Base-by-base conservation (phyloP, 2,888 invertebrate species). In the Hermaeophaga mercurialis region DNA sequence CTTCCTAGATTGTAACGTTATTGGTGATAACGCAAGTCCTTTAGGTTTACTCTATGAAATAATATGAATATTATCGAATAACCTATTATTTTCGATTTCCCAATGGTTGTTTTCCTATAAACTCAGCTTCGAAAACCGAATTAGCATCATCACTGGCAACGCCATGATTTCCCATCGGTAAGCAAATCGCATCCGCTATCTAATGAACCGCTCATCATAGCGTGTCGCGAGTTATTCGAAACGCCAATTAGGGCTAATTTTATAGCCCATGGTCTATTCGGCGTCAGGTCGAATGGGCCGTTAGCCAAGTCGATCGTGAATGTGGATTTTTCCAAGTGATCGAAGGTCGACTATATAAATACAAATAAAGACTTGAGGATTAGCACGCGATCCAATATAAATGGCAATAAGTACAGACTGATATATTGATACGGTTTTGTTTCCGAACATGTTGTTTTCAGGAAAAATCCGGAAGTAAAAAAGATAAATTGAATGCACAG, bases 261-360 rank as follows among this genome's bases (percentile, higher is more conserved):
- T 50, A 33, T 50, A 33, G 41, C 33, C 41, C 41, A 18, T 43
- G 22, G 41, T 50, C 31, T 50, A 41, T 22, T 11, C 26, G 31
- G 22, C 41, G 50, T 31, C 22, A 8, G 50, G 19, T 19, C 19
- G 41, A 22, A 50, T 50, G 31, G 19, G 19, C 50, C 22, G 15
- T 39, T 49, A 49, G 38, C 49, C 49, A 39, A 49, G 49, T 49
- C 49, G 49, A 49, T 22, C 38, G 49, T 15, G 39, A 49, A 49
- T 39, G 34, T 28, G 12, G 39, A 39, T 39, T 49, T 49, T 39
- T 39, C 38, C 36, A 39, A 18, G 15, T 48, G 12, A 36, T 34
- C 22, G 47, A 48, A 36, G 48, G 36, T 24, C 48, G 26, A 12
- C n/a, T 38, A 24, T 38, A 48, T 48, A 48, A 48, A 48, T 48